Conservation (phyloP, 2,113 vertebrate species). For the Seriola dumerili region DNA sequence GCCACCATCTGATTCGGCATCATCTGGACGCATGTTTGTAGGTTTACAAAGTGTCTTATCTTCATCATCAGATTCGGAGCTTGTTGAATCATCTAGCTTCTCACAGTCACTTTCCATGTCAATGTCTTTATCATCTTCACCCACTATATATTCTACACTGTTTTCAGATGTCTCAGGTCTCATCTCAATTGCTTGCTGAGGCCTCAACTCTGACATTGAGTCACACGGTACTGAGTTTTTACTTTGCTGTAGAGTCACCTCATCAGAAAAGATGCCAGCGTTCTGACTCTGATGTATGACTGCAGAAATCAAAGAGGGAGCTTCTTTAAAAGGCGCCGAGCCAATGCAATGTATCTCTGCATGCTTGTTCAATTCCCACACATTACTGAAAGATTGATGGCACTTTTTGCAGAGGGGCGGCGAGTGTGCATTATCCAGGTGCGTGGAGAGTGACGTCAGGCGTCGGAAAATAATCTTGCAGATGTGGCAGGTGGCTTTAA, state of each 20-base stretch:
- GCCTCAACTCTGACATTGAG: not conserved
- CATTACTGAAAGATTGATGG: slow-evolving; percentile 38
- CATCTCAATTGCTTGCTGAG: slow-evolving; percentile 18
- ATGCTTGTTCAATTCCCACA: slow-evolving; percentile 76
- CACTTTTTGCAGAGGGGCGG: slow-evolving; percentile 57
- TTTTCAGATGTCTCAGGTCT: slow-evolving; percentile 13
- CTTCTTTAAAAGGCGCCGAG: not conserved
- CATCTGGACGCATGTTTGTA: not conserved
- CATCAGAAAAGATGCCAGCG: not conserved
- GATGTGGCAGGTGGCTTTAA: slow-evolving; percentile 66
- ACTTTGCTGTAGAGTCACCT: not conserved
- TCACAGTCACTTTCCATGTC: slow-evolving; percentile 21
- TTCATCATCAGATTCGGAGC: slow-evolving; percentile 13
- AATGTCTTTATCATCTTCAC: slow-evolving; percentile 20
- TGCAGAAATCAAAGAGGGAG: not conserved
- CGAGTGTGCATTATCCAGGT: slow-evolving; percentile 70
- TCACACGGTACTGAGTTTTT: not conserved
- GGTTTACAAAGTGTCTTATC: not conserved
- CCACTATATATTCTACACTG: slow-evolving; percentile 42
- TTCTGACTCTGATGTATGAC: slow-evolving; percentile 1
- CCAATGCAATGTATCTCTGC: slow-evolving; percentile 27
- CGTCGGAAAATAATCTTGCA: slow-evolving; percentile 67
- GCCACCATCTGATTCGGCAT: slow-evolving; percentile 42
- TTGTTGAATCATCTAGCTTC: slow-evolving; percentile 25
- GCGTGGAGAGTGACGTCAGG: slow-evolving; percentile 59